phyloP scores from a whole-genome alignment of 2,113 vertebrate genomes.

The Sphyrna mokarran region DNA sequence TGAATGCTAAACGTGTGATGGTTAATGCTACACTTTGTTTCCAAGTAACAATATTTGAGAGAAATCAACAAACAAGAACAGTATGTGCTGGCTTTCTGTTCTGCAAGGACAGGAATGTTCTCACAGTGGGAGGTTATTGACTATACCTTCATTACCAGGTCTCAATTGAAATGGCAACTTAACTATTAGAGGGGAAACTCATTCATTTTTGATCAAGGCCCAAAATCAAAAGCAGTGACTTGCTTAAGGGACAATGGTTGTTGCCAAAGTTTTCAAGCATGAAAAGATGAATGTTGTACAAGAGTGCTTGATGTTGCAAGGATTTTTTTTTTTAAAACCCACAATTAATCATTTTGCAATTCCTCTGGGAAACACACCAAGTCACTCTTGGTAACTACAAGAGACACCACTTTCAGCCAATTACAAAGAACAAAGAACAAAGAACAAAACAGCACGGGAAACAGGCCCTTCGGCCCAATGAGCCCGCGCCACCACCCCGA shows the following conservation, averaged over 20 bases:
- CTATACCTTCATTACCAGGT: neutral
- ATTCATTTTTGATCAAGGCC: neutral
- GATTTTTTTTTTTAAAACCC: neutral
- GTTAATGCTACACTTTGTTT: neutral
- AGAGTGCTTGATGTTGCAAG: neutral
- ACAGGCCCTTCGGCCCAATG: too few relatives aligned
- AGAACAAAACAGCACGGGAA: too few relatives aligned
- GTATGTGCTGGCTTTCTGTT: neutral
- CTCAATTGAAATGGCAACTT: neutral
- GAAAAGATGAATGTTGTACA: neutral
- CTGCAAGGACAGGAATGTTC: neutral
- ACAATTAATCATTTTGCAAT: neutral
- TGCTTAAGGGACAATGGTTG: neutral
- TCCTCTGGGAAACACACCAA: neutral
- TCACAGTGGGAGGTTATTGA: neutral
- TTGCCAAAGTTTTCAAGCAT: neutral
- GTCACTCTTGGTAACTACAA: neutral
- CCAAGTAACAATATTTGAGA: neutral
- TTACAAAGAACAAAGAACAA: too few relatives aligned
- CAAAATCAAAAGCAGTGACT: neutral
- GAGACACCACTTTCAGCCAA: neutral
- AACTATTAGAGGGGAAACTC: neutral
- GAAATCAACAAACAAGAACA: neutral
- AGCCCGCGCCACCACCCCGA: too few relatives aligned
- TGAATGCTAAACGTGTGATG: neutral